phyloP scores from a whole-genome alignment of 2,797 vertebrate species.

The Phoxinus dragarum region DNA sequence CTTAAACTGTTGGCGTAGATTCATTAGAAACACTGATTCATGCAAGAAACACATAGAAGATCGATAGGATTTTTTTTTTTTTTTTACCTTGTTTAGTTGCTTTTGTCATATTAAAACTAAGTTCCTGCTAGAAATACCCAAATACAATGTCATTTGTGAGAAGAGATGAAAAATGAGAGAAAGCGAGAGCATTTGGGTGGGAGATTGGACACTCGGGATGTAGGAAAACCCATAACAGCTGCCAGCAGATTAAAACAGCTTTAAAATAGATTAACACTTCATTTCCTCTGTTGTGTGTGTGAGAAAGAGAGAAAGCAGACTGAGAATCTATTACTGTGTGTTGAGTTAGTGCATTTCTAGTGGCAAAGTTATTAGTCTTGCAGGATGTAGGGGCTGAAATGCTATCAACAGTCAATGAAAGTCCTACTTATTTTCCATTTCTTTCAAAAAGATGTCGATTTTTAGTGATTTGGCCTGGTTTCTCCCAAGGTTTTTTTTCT shows the following conservation, averaged over 20 bases:
- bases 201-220: conserved; percentile 2
- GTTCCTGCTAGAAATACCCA: background rate
- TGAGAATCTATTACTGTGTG: background rate
- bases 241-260: conserved; percentile 42
- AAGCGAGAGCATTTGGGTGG: background rate
- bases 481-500: too few species aligned
- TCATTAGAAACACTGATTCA: background rate
- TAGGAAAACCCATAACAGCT: conserved; percentile 35
- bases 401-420: background rate
- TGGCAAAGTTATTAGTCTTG: background rate
- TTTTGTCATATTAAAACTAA: background rate
- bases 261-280: conserved; percentile 26
- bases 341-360: conserved; percentile 1
- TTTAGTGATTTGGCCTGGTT: background rate
- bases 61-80: background rate
- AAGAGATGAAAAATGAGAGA: background rate
- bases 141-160: background rate
- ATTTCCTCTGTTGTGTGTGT: conserved; percentile 5
- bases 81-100: background rate
- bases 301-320: background rate
- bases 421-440: background rate
- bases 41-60: background rate
- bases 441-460: background rate
- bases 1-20: background rate
- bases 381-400: background rate